These are phyloP conservation scores for Chrosomus eos DNA, from an alignment of 2,797 vertebrate species.

Conservation along the genomic window DNA sequence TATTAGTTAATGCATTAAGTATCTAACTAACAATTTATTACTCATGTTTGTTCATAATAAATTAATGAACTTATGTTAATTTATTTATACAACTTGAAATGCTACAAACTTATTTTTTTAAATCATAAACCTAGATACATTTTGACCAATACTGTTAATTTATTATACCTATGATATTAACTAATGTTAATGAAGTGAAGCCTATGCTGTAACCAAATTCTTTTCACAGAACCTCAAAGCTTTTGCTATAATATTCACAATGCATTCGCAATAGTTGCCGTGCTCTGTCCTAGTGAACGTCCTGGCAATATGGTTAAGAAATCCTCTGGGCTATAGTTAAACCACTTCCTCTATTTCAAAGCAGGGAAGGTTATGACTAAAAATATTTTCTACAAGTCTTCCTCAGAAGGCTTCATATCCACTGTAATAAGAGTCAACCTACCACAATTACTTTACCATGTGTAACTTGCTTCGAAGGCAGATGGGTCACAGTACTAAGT, in stretches of 20 bases:
- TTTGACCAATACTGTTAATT: not conserved
- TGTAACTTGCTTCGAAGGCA: conserved; percentile 37
- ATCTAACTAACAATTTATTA: not conserved
- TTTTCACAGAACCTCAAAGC: not conserved
- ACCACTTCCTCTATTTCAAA: conserved; percentile 46
- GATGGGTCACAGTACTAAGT: conserved; percentile 58
- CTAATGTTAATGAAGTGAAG: not conserved
- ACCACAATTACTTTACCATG: conserved; percentile 46
- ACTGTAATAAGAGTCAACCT: conserved; percentile 49
- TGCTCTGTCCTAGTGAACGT: not conserved
- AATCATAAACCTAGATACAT: not conserved
- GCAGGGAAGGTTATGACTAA: conserved; percentile 55
- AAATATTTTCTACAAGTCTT: conserved; percentile 66
- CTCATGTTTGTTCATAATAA: not conserved
- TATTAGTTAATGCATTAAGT: not conserved
- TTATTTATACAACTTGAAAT: not conserved
- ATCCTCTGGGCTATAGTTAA: conserved; percentile 15
- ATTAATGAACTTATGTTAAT: not conserved
- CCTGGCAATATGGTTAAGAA: conserved; percentile 3
- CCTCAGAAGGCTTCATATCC: conserved; percentile 63
- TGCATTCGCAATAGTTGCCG: not conserved
- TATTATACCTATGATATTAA: not conserved
- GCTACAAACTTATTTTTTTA: not conserved
- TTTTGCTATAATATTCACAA: not conserved
- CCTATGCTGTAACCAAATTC: not conserved